These are phyloP conservation scores for Smutsia temminckii DNA, from an alignment of 2,797 vertebrate genomes.

Conservation along the genomic window DNA sequence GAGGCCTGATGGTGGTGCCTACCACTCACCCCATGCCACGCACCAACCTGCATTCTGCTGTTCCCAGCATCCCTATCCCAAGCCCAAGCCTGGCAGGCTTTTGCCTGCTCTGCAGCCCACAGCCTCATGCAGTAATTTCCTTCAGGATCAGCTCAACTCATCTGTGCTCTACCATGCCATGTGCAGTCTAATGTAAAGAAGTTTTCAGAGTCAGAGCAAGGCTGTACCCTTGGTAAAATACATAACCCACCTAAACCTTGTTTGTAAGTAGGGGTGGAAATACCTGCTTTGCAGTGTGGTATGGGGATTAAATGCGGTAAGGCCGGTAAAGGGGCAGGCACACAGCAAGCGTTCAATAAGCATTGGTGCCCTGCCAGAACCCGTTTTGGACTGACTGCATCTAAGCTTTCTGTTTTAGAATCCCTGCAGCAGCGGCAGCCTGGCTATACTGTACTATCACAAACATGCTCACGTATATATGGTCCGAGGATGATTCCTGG, in stretches of 20 bases:
- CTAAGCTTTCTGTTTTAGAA: not conserved
- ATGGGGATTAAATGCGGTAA: accelerated
- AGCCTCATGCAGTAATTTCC: not conserved
- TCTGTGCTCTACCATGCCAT: not conserved
- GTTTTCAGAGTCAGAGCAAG: not conserved
- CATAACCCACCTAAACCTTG: not conserved
- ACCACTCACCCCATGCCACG: accelerated
- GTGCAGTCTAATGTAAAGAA: not conserved
- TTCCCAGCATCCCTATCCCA: not conserved
- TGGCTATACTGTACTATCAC: not conserved
- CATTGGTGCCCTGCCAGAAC: not conserved
- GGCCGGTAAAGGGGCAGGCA: not conserved
- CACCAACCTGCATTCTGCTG: not conserved
- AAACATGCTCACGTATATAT: not conserved
- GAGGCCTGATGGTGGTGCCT: not conserved
- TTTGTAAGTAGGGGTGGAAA: not conserved
- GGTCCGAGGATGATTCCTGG: accelerated
- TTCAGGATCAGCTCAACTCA: not conserved
- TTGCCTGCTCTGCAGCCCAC: not conserved
- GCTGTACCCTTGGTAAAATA: not conserved
- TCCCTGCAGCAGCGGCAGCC: not conserved
- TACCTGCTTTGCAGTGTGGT: not conserved
- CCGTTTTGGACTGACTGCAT: not conserved
- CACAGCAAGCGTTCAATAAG: not conserved
- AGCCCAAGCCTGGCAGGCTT: not conserved